phyloP scores from a whole-genome alignment of 2,888 invertebrate genomes.

The Allolobophora icterica region DNA sequence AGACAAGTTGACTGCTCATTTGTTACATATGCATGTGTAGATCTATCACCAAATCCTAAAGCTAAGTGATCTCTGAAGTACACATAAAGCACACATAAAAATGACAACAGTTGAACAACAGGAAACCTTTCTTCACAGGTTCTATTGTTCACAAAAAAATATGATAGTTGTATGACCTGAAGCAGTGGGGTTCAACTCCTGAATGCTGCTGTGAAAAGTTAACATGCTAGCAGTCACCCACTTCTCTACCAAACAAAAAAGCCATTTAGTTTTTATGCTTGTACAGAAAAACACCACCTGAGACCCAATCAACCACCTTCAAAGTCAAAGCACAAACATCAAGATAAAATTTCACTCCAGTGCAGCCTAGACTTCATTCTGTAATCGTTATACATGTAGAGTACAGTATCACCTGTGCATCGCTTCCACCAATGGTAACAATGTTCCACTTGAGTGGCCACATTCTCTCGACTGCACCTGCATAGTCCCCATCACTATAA shows the following conservation, averaged over 20 bases:
- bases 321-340: too few relatives aligned
- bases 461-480: slow-evolving; percentile 26
- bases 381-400: too few relatives aligned
- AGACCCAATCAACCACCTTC: too few relatives aligned
- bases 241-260: too few relatives aligned
- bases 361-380: neutral
- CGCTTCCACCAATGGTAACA: slow-evolving; percentile 33
- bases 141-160: neutral
- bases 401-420: slow-evolving; percentile 36
- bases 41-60: neutral
- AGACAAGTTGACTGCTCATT: neutral
- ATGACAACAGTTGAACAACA: neutral
- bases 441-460: slow-evolving; percentile 24
- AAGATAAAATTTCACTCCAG: too few relatives aligned
- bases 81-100: neutral
- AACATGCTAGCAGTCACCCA: neutral
- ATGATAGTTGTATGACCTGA: neutral
- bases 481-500: slow-evolving; percentile 50
- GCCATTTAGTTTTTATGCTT: too few relatives aligned
- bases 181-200: neutral
- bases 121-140: neutral
- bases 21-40: neutral
- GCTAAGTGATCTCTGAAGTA: neutral
- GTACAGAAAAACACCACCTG: too few relatives aligned
- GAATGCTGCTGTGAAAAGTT: neutral